Conservation (phyloP, 2,113 vertebrate species). For the Dunckerocampus dactyliophorus region DNA sequence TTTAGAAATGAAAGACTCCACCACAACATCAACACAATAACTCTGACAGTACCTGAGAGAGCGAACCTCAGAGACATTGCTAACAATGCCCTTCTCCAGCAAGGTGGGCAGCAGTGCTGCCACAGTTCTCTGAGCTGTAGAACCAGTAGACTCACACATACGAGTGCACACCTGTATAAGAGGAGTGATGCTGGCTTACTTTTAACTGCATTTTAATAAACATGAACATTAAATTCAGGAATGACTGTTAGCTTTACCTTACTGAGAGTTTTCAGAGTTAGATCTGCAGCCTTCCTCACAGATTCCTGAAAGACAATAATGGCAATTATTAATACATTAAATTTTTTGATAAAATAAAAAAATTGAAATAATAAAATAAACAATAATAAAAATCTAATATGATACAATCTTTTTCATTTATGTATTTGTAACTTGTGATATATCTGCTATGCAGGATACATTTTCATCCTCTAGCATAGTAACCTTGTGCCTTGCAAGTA, state of each 20-base stretch:
- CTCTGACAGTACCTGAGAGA: constrained; percentile 81
- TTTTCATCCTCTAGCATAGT: no score
- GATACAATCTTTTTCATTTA: no score
- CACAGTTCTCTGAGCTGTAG: constrained; percentile 84
- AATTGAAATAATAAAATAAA: no score
- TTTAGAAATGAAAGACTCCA: neutral
- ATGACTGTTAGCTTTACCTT: constrained; percentile 76
- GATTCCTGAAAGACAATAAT: constrained; percentile 79
- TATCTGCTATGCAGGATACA: no score
- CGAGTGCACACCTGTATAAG: constrained; percentile 86
- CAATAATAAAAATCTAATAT: no score
- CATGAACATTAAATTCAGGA: neutral
- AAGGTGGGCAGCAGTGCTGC: constrained; percentile 90
- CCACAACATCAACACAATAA: neutral
- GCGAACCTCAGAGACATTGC: constrained; percentile 90
- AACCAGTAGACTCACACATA: constrained; percentile 90
- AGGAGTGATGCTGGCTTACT: neutral
- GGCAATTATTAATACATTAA: no score
- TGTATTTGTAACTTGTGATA: no score
- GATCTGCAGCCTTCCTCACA: constrained; percentile 92
- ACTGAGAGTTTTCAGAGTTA: constrained; percentile 93
- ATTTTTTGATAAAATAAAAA: no score
- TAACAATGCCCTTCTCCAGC: constrained; percentile 93
- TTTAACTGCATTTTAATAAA: neutral
- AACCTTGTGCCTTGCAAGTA: no score